Conservation (phyloP, 2,888 invertebrate species). For the Blastobasis lacticolella region DNA sequence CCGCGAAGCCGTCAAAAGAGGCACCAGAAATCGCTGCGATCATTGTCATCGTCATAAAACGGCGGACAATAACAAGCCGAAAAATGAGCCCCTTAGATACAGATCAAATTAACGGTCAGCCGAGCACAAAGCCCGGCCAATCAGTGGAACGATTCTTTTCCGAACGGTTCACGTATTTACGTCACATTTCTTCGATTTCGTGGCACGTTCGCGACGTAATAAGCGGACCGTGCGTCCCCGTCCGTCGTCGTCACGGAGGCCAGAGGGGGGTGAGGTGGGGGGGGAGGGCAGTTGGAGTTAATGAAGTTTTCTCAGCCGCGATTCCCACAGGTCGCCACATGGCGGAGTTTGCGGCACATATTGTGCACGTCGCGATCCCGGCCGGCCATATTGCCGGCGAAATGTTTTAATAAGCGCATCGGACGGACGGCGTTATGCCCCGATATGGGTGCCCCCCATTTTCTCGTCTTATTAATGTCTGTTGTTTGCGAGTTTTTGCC, state of each 20-base stretch:
- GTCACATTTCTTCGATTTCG: conserved; percentile 73
- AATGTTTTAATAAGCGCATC: conserved; percentile 75
- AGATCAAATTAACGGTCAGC: conserved; percentile 69
- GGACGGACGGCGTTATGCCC: conserved; percentile 40
- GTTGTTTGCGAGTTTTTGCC: conserved; percentile 67
- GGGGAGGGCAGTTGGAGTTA: conserved; percentile 62
- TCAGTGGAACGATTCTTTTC: conserved; percentile 61
- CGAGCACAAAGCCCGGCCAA: conserved; percentile 63
- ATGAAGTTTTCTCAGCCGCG: conserved; percentile 73
- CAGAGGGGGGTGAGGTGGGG: conserved; percentile 14
- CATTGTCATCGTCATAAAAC: conserved; percentile 33
- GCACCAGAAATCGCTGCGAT: background rate
- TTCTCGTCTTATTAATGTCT: conserved; percentile 67
- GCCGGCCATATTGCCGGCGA: conserved; percentile 58
- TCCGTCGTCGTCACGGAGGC: conserved; percentile 38
- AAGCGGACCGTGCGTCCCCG: conserved; percentile 61
- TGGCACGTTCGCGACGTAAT: conserved; percentile 72
- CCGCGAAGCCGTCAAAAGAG: background rate
- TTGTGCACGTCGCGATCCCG: conserved; percentile 55
- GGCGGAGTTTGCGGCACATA: conserved; percentile 67
- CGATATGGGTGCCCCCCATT: conserved; percentile 27
- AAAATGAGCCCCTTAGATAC: conserved; percentile 48
- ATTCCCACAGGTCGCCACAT: conserved; percentile 75
- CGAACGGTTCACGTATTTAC: conserved; percentile 63
- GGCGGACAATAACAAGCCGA: conserved; percentile 55